Evolutionary conservation across 53 echinoderm and acorn worm genomes (phyloP).

Genomic region (Holothuria scabra): DNA sequence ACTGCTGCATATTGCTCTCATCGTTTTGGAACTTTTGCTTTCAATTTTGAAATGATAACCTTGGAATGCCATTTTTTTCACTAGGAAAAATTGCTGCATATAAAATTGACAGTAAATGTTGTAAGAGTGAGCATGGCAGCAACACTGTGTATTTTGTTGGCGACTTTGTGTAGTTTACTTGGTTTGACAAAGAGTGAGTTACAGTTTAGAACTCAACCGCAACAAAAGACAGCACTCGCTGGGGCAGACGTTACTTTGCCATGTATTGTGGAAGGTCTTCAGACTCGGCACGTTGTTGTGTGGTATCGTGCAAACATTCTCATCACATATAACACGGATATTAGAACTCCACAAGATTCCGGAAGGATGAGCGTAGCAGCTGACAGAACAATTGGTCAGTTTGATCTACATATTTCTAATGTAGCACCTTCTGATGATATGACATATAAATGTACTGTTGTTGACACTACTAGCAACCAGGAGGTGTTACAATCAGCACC

Average conservation of each 20-base stretch:
- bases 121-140: too few species aligned
- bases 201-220: slow-evolving; percentile 46
- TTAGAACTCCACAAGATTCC: slow-evolving; percentile 24
- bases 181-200: background rate
- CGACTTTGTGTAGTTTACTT: too few species aligned
- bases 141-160: too few species aligned
- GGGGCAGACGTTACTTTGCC: slow-evolving; percentile 64
- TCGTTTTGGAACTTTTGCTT: too few species aligned
- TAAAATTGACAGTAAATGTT: too few species aligned
- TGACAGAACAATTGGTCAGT: slow-evolving; percentile 56
- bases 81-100: too few species aligned
- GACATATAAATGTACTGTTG: slow-evolving; percentile 68
- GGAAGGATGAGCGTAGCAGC: slow-evolving; percentile 12
- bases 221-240: slow-evolving; percentile 59
- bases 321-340: slow-evolving; percentile 53
- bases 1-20: too few species aligned
- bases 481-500: slow-evolving; percentile 44
- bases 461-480: background rate
- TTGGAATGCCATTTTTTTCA: too few species aligned
- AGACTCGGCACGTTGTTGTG: slow-evolving; percentile 56
- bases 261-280: slow-evolving; percentile 68
- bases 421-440: slow-evolving; percentile 73
- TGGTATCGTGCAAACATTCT: slow-evolving; percentile 71
- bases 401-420: slow-evolving; percentile 72
- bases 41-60: too few species aligned